Evolutionary conservation across 2,888 invertebrate species (phyloP).

Genomic region (Eupithecia exiguata): DNA sequence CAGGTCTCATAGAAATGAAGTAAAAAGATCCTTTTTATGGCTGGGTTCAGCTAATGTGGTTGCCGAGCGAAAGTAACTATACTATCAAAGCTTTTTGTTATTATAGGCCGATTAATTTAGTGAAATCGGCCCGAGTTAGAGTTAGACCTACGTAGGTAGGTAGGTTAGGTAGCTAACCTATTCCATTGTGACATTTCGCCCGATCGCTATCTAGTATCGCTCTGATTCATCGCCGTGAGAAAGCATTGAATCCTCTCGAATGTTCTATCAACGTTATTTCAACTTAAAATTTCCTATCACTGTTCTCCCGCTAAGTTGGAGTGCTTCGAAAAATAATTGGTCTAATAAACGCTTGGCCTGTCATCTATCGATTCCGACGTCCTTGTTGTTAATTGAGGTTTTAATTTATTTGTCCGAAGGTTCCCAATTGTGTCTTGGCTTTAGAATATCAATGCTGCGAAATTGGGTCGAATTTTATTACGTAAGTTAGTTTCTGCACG

Average conservation of each 20-base stretch:
- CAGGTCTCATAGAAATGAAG: constrained; percentile 30
- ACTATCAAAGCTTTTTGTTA: too few species aligned
- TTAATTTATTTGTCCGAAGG: constrained; percentile 28
- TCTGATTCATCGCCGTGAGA: constrained; percentile 51
- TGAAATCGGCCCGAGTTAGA: too few species aligned
- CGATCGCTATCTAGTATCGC: constrained; percentile 50
- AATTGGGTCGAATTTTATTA: constrained; percentile 22
- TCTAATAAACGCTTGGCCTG: constrained; percentile 24
- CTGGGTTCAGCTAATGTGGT: constrained; percentile 41
- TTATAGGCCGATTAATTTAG: too few species aligned
- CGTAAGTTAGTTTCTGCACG: background rate
- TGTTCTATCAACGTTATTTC: constrained; percentile 30
- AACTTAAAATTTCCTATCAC: constrained; percentile 38
- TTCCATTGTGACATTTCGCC: constrained; percentile 60
- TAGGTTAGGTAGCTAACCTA: too few species aligned
- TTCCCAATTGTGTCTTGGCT: constrained; percentile 14
- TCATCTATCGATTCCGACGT: constrained; percentile 28
- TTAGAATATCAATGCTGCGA: constrained; percentile 19
- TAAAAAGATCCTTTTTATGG: constrained; percentile 42
- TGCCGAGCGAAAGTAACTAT: constrained; percentile 10
- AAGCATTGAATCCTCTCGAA: constrained; percentile 39
- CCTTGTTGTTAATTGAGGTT: constrained; percentile 32
- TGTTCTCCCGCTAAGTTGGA: constrained; percentile 31
- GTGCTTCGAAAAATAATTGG: constrained; percentile 36
- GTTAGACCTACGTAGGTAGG: constrained; percentile 43